Evolutionary conservation across 2,113 vertebrate genomes (phyloP).

Genomic region (Tyto alba): DNA sequence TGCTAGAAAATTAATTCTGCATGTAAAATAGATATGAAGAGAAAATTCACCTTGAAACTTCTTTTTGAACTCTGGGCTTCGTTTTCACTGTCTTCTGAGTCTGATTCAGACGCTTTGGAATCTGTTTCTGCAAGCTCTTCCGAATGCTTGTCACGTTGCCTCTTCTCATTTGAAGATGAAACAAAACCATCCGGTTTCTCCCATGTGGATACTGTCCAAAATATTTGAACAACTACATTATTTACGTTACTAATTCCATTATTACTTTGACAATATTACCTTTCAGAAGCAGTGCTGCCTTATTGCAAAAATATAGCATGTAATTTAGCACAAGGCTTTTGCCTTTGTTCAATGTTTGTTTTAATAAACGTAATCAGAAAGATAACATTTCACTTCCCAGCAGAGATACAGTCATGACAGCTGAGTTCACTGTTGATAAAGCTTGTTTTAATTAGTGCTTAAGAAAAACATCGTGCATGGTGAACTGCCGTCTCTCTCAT

Average conservation of each 20-base stretch:
- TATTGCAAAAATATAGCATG: not conserved
- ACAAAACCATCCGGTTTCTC: conserved; percentile 82
- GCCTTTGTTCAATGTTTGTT: not conserved
- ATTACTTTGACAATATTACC: not conserved
- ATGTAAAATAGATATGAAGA: not conserved
- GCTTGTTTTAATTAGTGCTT: not conserved
- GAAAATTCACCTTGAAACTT: conserved; percentile 76
- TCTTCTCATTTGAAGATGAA: conserved; percentile 49
- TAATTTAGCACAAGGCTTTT: not conserved
- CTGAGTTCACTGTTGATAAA: not conserved
- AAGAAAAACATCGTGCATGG: not conserved
- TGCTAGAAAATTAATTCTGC: not conserved
- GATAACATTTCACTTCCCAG: not conserved
- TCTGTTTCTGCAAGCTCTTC: not conserved
- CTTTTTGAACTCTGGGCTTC: conserved; percentile 63
- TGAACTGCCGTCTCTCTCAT: accelerated
- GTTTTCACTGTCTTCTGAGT: conserved; percentile 9
- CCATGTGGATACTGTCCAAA: conserved; percentile 88
- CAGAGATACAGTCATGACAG: not conserved
- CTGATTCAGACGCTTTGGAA: conserved; percentile 50
- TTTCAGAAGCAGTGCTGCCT: not conserved
- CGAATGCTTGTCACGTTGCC: not conserved
- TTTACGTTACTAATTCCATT: not conserved
- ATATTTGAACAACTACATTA: conserved; percentile 55
- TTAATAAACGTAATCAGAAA: not conserved